Conservation (phyloP, 2,113 vertebrate genomes). For the Cebidichthys violaceus region DNA sequence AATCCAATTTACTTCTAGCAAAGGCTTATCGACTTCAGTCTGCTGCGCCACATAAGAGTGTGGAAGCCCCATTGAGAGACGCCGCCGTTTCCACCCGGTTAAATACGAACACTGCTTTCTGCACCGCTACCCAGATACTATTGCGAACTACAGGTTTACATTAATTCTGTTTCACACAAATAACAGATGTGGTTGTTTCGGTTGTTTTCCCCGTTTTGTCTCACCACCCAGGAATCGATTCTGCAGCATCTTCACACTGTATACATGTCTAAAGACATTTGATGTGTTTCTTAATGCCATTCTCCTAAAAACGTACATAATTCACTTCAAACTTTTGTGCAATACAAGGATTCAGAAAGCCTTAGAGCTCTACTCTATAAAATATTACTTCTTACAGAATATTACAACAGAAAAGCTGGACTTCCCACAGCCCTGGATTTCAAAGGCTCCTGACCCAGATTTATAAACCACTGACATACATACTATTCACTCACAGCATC, state of each 20-base stretch:
- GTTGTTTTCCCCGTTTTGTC: conserved; percentile 1
- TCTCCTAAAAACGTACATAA: background rate
- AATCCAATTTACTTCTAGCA: conserved; percentile 68
- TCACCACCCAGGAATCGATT: background rate
- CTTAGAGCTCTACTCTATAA: background rate
- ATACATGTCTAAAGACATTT: conserved; percentile 11
- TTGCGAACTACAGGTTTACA: conserved; percentile 38
- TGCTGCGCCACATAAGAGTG: conserved; percentile 53
- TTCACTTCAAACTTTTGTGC: conserved; percentile 13
- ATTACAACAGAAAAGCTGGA: conserved; percentile 32
- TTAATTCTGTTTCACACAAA: conserved; percentile 17
- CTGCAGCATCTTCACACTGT: background rate
- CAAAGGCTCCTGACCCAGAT: conserved; percentile 50
- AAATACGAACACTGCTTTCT: conserved; percentile 54
- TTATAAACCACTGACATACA: conserved; percentile 30
- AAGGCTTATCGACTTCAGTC: conserved; percentile 69
- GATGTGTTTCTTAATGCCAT: background rate
- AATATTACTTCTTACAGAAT: conserved; percentile 29
- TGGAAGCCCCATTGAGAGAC: conserved; percentile 45
- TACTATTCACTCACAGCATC: conserved; percentile 18
- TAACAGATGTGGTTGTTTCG: conserved; percentile 29
- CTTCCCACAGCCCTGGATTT: conserved; percentile 22
- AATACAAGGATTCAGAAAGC: conserved; percentile 11
- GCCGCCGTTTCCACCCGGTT: conserved; percentile 44
- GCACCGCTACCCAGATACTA: conserved; percentile 14